These are phyloP conservation scores for Chloroceryle aenea DNA, from an alignment of 2,113 vertebrate species.

Conservation along the genomic window DNA sequence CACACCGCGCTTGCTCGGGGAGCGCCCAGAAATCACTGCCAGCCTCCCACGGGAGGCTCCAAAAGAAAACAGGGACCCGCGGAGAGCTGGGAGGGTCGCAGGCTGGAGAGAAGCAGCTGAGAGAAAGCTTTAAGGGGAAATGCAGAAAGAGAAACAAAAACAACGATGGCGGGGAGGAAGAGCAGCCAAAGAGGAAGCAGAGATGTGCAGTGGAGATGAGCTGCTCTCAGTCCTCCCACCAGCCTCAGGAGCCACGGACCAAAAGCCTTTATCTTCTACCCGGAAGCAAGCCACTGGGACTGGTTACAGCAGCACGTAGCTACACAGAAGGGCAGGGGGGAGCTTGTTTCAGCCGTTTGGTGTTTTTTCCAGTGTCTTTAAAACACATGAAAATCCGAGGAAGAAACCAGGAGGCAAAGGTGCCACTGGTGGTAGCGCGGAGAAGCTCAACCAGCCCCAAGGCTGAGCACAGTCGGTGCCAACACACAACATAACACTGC, in stretches of 20 bases:
- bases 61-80: neutral
- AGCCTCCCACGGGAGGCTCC: neutral
- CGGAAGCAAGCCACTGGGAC: neutral
- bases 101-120: neutral
- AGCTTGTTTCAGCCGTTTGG: neutral
- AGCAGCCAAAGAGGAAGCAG: slow-evolving; percentile 20
- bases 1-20: neutral
- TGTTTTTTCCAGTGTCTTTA: neutral
- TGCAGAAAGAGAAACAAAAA: slow-evolving; percentile 23
- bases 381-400: accelerated
- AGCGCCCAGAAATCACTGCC: neutral
- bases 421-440: accelerated
- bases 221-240: slow-evolving; percentile 27
- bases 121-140: neutral
- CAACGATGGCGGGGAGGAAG: neutral
- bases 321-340: neutral
- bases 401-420: neutral
- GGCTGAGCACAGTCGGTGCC: accelerated
- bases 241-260: neutral
- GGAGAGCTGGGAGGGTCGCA: neutral
- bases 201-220: neutral
- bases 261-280: neutral
- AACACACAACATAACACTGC: accelerated
- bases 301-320: accelerated
- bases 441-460: accelerated